These are phyloP conservation scores for Rhea pennata DNA, from an alignment of 2,113 vertebrate genomes.

Conservation along the genomic window DNA sequence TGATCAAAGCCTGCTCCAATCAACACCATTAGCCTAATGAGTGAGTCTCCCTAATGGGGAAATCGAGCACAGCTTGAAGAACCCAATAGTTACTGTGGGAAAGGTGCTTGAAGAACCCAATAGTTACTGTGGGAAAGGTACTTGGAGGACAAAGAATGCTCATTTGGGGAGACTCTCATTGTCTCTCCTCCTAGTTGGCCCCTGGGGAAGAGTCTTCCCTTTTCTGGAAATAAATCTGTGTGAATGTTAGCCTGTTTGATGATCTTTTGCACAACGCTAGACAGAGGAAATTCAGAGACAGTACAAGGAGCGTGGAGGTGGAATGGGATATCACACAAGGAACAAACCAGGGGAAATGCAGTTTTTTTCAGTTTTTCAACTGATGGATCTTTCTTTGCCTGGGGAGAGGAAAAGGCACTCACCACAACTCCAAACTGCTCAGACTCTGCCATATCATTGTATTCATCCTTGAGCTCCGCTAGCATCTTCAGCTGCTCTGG, in stretches of 20 bases:
- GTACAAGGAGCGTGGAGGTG: not conserved
- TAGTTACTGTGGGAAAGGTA: too few relatives aligned
- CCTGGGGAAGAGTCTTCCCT: not conserved
- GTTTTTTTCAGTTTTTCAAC: not conserved
- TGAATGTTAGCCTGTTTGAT: rapidly evolving
- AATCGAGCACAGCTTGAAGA: not conserved
- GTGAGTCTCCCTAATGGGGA: rapidly evolving
- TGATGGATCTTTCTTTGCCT: not conserved
- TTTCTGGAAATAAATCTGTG: not conserved
- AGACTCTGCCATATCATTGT: constrained; percentile 85
- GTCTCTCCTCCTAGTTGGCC: not conserved
- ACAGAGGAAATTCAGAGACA: rapidly evolving
- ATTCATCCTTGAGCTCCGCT: constrained; percentile 85
- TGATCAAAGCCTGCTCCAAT: not conserved
- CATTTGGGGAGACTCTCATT: not conserved
- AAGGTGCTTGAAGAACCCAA: too few relatives aligned
- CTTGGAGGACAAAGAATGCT: not conserved
- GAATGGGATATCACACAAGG: not conserved
- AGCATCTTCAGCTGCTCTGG: constrained; percentile 79
- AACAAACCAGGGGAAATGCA: not conserved
- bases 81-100: too few relatives aligned
- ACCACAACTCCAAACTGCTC: constrained; percentile 91
- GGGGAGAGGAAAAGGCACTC: constrained; percentile 43
- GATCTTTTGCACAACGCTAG: rapidly evolving
- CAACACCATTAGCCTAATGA: not conserved